Base-by-base conservation (phyloP, 1,140 invertebrate species). In the Saccostrea cuccullata region DNA sequence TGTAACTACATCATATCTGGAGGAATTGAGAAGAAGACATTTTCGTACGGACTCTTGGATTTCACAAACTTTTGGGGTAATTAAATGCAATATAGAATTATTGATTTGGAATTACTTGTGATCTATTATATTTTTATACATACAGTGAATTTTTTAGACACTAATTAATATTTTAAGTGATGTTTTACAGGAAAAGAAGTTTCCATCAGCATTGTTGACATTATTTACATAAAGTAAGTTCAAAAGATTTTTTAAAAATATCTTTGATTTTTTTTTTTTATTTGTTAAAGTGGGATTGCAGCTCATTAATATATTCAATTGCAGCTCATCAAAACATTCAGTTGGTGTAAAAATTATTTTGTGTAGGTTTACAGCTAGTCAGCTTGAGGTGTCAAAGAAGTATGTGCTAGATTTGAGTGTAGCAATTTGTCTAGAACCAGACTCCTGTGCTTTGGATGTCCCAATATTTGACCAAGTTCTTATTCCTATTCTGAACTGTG, bases 1-100 rank as follows among this genome's bases (percentile, higher is more conserved):
- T 85, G 84, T 17, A 85, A 85, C 30, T 85, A 85, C 30, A 30
- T 85, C 13, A 64, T 85, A 15, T 60, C 55, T 26, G 84, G 84
- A 85, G 55, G 55, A n/a, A 56, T 85, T 56, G 84, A 85, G 23
- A 85, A 58, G 55, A 40, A 58, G 30, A 85, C 56, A 17, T 85
- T 85, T 11, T 85, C 84, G 0, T 85, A 85, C 20, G 55, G 55
- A 20, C 47, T 85, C 4, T 36, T 60, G 26, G 84, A 85, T 64
- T 85, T 85, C 26, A 77, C 70, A 13, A 26, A 77, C 26, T 77
- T 77, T 26, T 77, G 70, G 70, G 70, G 70, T 77, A 73, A 64
- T 6, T 2, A n/a, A 20, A 64, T 17, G n/a, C 58, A 47, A 47
- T 47, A 47, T 47, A 47, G 47, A 5, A 47, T 47, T 47, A 47